These are phyloP conservation scores for Leptothorax acervorum DNA, from an alignment of 2,888 invertebrate species.

Conservation along the genomic window DNA sequence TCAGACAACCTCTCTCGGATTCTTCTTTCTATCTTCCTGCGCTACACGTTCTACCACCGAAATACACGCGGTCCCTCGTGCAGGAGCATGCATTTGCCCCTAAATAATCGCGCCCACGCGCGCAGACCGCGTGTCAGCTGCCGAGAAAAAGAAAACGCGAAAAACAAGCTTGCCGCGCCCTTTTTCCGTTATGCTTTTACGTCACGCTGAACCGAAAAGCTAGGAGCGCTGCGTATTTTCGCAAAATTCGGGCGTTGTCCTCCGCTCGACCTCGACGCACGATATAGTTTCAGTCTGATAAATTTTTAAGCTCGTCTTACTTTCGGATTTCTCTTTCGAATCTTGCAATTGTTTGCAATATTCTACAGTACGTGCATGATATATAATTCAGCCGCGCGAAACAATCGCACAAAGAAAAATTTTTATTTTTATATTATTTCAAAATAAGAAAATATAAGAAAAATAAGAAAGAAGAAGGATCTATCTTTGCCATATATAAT, in stretches of 20 bases:
- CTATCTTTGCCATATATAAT: background rate
- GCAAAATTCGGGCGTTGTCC: conserved; percentile 45
- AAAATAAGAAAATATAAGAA: background rate
- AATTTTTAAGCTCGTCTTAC: conserved; percentile 22
- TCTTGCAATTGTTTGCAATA: conserved; percentile 8
- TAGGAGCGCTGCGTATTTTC: conserved; percentile 18
- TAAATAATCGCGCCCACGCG: conserved; percentile 64
- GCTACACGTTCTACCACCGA: background rate
- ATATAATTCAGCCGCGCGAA: background rate
- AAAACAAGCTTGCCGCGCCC: conserved; percentile 30
- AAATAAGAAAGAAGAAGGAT: background rate
- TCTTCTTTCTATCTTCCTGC: conserved; percentile 56
- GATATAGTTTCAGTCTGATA: conserved; percentile 14
- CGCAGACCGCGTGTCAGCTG: conserved; percentile 42
- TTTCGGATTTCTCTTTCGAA: conserved; percentile 1
- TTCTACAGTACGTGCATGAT: background rate
- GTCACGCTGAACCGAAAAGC: conserved; percentile 33
- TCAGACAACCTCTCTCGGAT: conserved; percentile 58
- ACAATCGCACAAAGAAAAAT: too few species aligned
- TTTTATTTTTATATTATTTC: background rate
- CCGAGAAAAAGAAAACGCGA: conserved; percentile 45
- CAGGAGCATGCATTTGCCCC: conserved; percentile 27
- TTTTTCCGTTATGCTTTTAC: conserved; percentile 30
- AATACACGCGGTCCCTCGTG: conserved; percentile 13
- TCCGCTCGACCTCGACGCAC: conserved; percentile 12